These are phyloP conservation scores for Odontamblyopus rebecca DNA, from an alignment of 2,797 vertebrate species.

Conservation along the genomic window DNA sequence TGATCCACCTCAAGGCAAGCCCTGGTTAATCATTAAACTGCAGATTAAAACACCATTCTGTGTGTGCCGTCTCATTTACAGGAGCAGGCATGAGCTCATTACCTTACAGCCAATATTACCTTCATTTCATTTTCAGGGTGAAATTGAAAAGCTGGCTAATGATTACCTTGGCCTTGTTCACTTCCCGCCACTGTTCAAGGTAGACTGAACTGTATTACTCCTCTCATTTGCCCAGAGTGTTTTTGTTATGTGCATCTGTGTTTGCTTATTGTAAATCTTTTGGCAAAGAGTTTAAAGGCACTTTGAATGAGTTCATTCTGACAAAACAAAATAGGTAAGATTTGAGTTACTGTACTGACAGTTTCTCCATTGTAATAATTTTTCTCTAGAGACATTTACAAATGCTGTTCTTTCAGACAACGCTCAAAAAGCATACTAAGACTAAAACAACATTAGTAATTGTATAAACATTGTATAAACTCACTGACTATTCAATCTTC, in stretches of 20 bases:
- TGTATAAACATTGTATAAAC: not conserved
- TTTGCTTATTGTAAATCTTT: conserved; percentile 10
- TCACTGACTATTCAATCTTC: not conserved
- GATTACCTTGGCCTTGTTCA: conserved; percentile 93
- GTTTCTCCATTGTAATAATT: not conserved
- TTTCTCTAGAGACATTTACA: not conserved
- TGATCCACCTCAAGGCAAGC: conserved; percentile 93
- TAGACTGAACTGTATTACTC: conserved; percentile 47
- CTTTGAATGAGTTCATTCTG: not conserved
- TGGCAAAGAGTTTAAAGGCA: not conserved
- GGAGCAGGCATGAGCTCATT: not conserved
- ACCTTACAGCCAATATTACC: conserved; percentile 17
- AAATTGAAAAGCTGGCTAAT: conserved; percentile 92
- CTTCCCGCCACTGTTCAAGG: conserved; percentile 96
- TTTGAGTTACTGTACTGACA: too few relatives aligned
- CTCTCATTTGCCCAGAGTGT: conserved; percentile 9
- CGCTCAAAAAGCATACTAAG: not conserved
- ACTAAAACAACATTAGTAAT: too few relatives aligned
- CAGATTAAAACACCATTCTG: not conserved
- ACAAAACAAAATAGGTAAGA: not conserved
- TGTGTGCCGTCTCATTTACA: conserved; percentile 8
- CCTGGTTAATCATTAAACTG: conserved; percentile 15
- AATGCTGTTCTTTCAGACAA: too few relatives aligned
- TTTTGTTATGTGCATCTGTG: conserved; percentile 7
- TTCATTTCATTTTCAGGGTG: conserved; percentile 75